A percentile compares a stretch with the other conserved stretches of the same genome.
Conservation (phyloP, 92 coral and sea anemone genomes). For the Bergia puertoricense region DNA sequence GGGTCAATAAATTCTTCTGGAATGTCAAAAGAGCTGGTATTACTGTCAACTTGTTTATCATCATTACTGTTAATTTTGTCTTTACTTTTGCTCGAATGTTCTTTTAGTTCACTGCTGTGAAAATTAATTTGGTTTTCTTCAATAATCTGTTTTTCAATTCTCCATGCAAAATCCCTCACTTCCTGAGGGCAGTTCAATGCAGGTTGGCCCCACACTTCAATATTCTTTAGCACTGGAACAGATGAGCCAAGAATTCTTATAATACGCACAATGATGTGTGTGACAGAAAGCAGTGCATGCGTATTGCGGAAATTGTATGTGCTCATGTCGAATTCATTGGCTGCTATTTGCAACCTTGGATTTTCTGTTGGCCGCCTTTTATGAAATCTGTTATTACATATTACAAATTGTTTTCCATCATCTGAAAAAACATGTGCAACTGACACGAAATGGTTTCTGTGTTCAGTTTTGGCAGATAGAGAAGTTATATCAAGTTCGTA, state of each 20-base stretch:
- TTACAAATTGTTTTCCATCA: conserved; percentile 61
- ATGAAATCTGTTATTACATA: conserved; percentile 64
- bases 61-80: not conserved
- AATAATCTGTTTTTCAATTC: conserved; percentile 48
- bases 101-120: not conserved
- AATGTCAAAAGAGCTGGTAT: conserved; percentile 32
- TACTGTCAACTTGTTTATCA: not conserved
- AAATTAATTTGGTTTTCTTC: conserved; percentile 20
- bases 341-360: conserved; percentile 27
- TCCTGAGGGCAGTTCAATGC: conserved; percentile 55
- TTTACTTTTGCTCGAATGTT: not conserved
- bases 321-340: conserved; percentile 18
- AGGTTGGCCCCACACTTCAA: conserved; percentile 90
- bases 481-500: conserved; percentile 61
- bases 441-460: conserved; percentile 59
- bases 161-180: conserved; percentile 55
- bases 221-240: conserved; percentile 83
- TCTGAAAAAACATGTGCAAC: conserved; percentile 67
- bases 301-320: conserved; percentile 63
- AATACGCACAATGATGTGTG: conserved; percentile 76
- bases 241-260: conserved; percentile 70
- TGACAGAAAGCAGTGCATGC: conserved; percentile 61
- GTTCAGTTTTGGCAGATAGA: conserved; percentile 68
- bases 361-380: conserved; percentile 28
- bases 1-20: conserved; percentile 94